Base-by-base conservation (phyloP, 2,113 vertebrate genomes). In the Nerophis ophidion region DNA sequence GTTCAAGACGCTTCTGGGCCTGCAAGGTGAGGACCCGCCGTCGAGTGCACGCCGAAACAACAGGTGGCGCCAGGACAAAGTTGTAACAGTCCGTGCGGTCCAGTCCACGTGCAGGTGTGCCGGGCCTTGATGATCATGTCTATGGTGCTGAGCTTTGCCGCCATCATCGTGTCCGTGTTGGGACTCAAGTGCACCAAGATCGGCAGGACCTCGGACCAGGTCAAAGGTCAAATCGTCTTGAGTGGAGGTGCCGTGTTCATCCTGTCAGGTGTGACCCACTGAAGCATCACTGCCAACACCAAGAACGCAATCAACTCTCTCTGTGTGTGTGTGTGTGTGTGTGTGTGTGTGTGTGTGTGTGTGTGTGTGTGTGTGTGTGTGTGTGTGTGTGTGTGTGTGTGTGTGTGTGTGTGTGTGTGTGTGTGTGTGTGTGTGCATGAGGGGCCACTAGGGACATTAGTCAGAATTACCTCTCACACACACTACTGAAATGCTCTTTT, bases 61-160 rank as follows among this genome's bases (percentile, higher is more conserved):
- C 26, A 26, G 2, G 26, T 26, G 26, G 26, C 26, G 26, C 26
- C 26, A 3, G 26, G 26, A 26, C n/a, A 16, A 48, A 16, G 15
- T 48, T 33, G 14, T 38, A 7, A 15, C 8, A 8, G 35, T 46
- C 36, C 13, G 61, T 49, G 12, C 53, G 33, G 44, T 7, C 5
- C 68, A 96, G 93, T 17, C 57, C 79, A 92, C 15, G 49, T 94
- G 50, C 93, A 94, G 84, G 84, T 76, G 69, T 95, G 92, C 69
- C 87, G 93, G n/a, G 92, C 92, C 46, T 82, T 96, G 81, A 94
- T 96, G 92, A 90, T 95, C 61, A 11, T 82, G 47, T 88, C 93
- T 17, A 84, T 95, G 47, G 38, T 95, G 47, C 48, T 93, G 66
- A 89, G 93, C 1, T 70, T 95, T 40, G n/a, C 87, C 26, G 81